phyloP scores from a whole-genome alignment of 2,797 vertebrate species.

The Diplodus puntazzo region DNA sequence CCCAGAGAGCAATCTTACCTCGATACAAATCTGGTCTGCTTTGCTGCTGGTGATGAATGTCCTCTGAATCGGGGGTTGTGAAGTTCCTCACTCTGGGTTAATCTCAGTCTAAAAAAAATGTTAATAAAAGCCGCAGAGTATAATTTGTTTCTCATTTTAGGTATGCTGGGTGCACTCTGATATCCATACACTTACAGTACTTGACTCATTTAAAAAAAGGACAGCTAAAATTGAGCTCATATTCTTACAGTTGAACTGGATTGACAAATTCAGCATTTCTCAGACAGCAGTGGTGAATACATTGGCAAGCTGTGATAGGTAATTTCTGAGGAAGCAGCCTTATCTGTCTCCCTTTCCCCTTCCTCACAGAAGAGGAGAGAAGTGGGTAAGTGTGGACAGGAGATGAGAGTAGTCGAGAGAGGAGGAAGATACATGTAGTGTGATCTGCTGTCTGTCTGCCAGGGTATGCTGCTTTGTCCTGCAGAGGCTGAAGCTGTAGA shows the following conservation, averaged over 20 bases:
- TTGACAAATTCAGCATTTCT: constrained; percentile 75
- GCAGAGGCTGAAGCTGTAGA: constrained; percentile 49
- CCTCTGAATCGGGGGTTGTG: constrained; percentile 47
- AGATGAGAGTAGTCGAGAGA: constrained; percentile 71
- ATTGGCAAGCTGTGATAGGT: constrained; percentile 73
- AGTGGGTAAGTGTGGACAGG: constrained; percentile 68
- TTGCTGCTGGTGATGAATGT: constrained; percentile 60
- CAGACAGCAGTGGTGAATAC: constrained; percentile 64
- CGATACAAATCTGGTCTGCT: constrained; percentile 55
- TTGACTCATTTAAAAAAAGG: constrained; percentile 63
- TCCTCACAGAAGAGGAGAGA: constrained; percentile 58
- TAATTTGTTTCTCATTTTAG: constrained; percentile 62
- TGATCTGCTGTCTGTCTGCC: constrained; percentile 71
- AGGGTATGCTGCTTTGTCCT: constrained; percentile 66
- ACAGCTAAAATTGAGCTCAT: constrained; percentile 65
- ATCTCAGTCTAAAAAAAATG: constrained; percentile 37
- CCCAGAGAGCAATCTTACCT: constrained; percentile 49
- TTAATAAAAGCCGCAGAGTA: constrained; percentile 47
- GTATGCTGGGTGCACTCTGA: constrained; percentile 27
- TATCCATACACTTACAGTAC: constrained; percentile 55
- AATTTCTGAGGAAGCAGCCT: constrained; percentile 75
- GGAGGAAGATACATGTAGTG: constrained; percentile 68
- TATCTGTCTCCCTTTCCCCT: constrained; percentile 67
- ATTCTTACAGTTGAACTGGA: constrained; percentile 58
- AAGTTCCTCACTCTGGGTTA: constrained; percentile 62